Conservation (phyloP, 1,140 invertebrate genomes). For the Drosophila azteca region DNA sequence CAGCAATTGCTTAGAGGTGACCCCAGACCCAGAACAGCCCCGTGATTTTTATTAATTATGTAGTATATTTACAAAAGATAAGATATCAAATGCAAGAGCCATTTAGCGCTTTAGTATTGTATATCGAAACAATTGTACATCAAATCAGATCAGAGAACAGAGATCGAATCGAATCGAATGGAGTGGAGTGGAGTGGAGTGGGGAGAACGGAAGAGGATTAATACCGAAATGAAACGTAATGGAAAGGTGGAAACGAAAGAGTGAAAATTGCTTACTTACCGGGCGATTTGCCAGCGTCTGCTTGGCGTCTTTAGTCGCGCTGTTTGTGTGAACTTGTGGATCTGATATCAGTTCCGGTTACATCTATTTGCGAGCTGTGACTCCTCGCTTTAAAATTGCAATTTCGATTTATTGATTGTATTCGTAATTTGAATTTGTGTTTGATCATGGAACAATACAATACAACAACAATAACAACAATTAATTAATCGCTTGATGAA, state of each 20-base stretch:
- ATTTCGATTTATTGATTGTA: constrained; percentile 61
- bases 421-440: constrained; percentile 38
- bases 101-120: constrained; percentile 43
- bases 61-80: constrained; percentile 62
- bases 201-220: constrained; percentile 36
- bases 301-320: constrained; percentile 45
- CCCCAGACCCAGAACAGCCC: constrained; percentile 5
- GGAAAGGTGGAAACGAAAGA: constrained; percentile 51
- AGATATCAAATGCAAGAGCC: constrained; percentile 51
- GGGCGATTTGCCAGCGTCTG: constrained; percentile 59
- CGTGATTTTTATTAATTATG: constrained; percentile 18
- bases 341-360: constrained; percentile 67
- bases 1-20: constrained; percentile 31
- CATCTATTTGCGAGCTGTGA: constrained; percentile 73
- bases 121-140: constrained; percentile 39
- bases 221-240: constrained; percentile 47
- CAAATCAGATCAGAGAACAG: constrained; percentile 54
- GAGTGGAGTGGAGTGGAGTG: constrained; percentile 15
- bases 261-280: constrained; percentile 58
- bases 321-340: constrained; percentile 50
- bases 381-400: constrained; percentile 81
- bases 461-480: constrained; percentile 84
- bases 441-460: constrained; percentile 79
- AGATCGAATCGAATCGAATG: constrained; percentile 24
- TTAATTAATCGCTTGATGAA: constrained; percentile 70